phyloP scores from a whole-genome alignment of 2,797 vertebrate species.

The Pelochelys cantorii region DNA sequence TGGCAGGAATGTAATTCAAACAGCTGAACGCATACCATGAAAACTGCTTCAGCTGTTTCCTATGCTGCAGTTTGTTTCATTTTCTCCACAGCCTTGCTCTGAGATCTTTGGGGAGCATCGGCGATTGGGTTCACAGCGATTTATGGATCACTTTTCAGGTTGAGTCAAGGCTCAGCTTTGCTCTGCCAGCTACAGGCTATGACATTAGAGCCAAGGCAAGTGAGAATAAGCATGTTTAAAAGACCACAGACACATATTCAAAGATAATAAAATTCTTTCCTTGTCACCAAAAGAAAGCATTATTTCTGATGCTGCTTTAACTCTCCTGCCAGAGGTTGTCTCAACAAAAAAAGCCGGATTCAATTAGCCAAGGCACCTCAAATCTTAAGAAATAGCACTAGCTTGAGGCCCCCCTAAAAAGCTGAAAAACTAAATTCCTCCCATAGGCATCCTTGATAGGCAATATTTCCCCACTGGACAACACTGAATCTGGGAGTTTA shows the following conservation, averaged over 20 bases:
- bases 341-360: background rate
- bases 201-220: background rate
- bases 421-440: background rate
- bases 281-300: background rate
- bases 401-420: background rate
- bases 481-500: background rate
- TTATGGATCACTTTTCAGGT: conserved; percentile 5
- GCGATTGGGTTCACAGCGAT: background rate
- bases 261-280: background rate
- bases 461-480: background rate
- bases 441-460: background rate
- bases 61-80: conserved; percentile 8
- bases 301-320: background rate
- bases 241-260: background rate
- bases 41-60: rapidly evolving
- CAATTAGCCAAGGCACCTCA: background rate
- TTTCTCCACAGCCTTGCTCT: conserved; percentile 54
- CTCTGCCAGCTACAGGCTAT: background rate
- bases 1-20: conserved; percentile 56
- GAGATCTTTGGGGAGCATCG: conserved; percentile 15
- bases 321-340: background rate
- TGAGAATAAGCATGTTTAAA: background rate
- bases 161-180: background rate
- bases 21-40: conserved; percentile 52
- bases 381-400: rapidly evolving